Conservation (phyloP, 2,797 vertebrate species). For the Octomys mimax region DNA sequence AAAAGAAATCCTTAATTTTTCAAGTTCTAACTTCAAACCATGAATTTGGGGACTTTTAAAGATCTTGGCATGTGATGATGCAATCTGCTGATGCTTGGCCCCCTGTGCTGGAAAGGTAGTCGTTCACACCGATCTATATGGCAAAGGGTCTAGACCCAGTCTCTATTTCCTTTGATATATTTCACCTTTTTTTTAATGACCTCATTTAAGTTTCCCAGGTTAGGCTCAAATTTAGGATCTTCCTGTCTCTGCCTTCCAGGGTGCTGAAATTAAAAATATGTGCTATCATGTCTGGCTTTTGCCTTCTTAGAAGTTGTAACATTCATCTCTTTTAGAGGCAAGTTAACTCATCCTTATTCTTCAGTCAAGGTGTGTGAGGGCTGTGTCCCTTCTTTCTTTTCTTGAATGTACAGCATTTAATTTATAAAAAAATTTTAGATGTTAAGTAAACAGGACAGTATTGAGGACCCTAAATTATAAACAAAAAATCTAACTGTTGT, state of each 20-base stretch:
- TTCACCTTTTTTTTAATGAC: not conserved
- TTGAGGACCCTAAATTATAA: slow-evolving; percentile 41
- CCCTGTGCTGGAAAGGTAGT: too few species aligned
- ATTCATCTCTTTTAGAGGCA: slow-evolving; percentile 2
- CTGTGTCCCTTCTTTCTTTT: slow-evolving; percentile 12
- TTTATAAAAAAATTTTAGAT: slow-evolving; percentile 31
- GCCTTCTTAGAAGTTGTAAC: not conserved
- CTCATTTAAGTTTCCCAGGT: not conserved
- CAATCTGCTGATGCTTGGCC: too few species aligned
- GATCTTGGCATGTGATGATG: too few species aligned
- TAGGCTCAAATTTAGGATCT: not conserved
- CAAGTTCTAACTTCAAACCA: too few species aligned
- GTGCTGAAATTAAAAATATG: not conserved
- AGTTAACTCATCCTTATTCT: not conserved
- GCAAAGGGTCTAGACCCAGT: too few species aligned
- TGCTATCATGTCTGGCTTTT: not conserved
- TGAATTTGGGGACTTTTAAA: too few species aligned
- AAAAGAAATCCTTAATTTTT: too few species aligned
- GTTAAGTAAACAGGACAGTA: not conserved
- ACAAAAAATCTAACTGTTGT: not conserved
- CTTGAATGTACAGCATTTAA: slow-evolving; percentile 38
- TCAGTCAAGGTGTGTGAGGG: not conserved
- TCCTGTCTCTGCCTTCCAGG: not conserved
- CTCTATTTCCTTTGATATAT: not conserved
- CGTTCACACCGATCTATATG: too few species aligned